Conservation (phyloP, 2,797 vertebrate genomes). For the Tenualosa thibaudeaui region DNA sequence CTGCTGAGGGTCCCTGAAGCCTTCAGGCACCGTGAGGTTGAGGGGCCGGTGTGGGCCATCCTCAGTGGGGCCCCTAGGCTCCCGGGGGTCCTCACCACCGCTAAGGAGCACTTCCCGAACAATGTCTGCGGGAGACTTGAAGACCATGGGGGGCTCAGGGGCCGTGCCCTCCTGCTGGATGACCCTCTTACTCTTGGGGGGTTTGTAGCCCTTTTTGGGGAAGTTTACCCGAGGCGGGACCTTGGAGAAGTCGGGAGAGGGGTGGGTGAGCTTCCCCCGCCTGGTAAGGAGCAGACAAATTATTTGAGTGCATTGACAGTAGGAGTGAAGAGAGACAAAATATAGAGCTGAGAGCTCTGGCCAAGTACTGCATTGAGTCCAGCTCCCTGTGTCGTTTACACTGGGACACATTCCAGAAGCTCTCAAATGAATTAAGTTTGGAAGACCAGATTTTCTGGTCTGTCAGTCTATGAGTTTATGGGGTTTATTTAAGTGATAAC, state of each 20-base stretch:
- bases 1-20: constrained; percentile 78
- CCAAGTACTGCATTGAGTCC: background rate
- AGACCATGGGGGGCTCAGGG: constrained; percentile 62
- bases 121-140: constrained; percentile 88
- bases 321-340: background rate
- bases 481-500: background rate
- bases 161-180: constrained; percentile 36
- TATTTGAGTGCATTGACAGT: background rate
- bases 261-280: constrained; percentile 74
- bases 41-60: constrained; percentile 30
- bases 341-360: background rate
- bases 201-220: constrained; percentile 80
- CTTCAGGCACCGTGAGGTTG: constrained; percentile 69
- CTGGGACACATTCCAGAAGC: background rate
- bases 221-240: constrained; percentile 83
- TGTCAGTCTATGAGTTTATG: background rate
- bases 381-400: background rate
- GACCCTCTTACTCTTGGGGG: constrained; percentile 74
- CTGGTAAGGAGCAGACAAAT: constrained; percentile 48
- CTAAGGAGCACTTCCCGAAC: constrained; percentile 84
- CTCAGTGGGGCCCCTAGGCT: constrained; percentile 9
- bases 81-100: constrained; percentile 54
- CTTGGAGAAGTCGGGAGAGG: constrained; percentile 87
- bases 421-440: background rate
- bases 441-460: background rate